These are phyloP conservation scores for Incurvaria masculella DNA, from an alignment of 2,888 invertebrate species.

Conservation along the genomic window DNA sequence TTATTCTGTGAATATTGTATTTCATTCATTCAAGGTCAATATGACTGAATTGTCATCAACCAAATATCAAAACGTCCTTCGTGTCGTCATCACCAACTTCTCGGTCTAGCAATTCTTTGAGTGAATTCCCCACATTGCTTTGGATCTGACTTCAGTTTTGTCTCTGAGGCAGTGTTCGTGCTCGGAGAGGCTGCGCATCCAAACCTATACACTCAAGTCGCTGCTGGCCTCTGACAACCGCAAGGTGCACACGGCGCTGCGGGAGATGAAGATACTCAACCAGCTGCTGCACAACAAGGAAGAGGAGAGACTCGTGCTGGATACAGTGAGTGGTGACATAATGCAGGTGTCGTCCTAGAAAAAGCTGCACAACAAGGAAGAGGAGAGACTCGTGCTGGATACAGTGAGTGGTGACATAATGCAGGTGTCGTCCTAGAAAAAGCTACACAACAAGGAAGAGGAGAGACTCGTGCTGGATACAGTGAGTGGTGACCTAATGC, in stretches of 20 bases:
- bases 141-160: too few species aligned
- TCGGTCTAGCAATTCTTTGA: too few species aligned
- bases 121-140: too few species aligned
- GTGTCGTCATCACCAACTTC: too few species aligned
- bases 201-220: constrained; percentile 55
- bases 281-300: constrained; percentile 40
- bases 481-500: too few species aligned
- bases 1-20: too few species aligned
- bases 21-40: too few species aligned
- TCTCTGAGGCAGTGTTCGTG: constrained; percentile 28
- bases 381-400: constrained; percentile 41
- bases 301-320: constrained; percentile 39
- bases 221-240: constrained; percentile 57
- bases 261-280: constrained; percentile 47
- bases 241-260: constrained; percentile 45
- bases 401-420: constrained; percentile 29
- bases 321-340: constrained; percentile 31
- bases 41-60: too few species aligned
- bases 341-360: too few species aligned
- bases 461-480: constrained; percentile 42
- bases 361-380: constrained; percentile 38
- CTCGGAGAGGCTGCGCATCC: constrained; percentile 51
- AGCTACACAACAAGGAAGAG: constrained; percentile 36
- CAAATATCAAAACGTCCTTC: too few species aligned
- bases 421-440: too few species aligned